These are phyloP conservation scores for Peromyscus melanophrys DNA, from an alignment of 2,797 vertebrate species.

Conservation along the genomic window DNA sequence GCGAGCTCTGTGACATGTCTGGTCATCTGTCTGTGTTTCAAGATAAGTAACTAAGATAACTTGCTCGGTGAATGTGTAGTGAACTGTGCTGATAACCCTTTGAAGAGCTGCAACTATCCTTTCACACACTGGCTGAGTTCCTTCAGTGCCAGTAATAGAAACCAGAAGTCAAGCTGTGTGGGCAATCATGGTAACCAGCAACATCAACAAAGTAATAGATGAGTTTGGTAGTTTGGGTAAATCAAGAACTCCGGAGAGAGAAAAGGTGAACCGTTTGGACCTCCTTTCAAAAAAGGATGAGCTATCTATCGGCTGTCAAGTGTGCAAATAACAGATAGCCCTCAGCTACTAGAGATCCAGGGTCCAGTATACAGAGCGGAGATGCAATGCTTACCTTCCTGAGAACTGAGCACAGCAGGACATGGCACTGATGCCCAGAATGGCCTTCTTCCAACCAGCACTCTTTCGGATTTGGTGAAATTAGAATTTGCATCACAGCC, in stretches of 20 bases:
- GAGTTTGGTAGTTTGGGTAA: background rate
- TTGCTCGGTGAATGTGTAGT: slow-evolving; percentile 4
- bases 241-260: background rate
- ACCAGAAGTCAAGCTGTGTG: background rate
- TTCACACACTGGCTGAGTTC: background rate
- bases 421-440: background rate
- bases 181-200: background rate
- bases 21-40: slow-evolving; percentile 27
- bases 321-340: background rate
- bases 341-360: background rate
- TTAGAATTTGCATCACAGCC: background rate
- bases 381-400: background rate
- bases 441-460: background rate
- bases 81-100: slow-evolving; percentile 36
- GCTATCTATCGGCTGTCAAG: background rate
- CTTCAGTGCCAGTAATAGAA: slow-evolving; percentile 33
- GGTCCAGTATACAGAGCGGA: background rate
- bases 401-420: background rate
- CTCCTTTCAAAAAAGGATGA: background rate
- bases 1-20: background rate
- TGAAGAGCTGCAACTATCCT: slow-evolving; percentile 33
- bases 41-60: background rate
- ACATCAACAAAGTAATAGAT: background rate
- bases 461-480: background rate
- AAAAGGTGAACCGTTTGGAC: fast-evolving